A percentile compares a stretch with the other conserved stretches of the same genome.
phyloP scores from a whole-genome alignment of 2,797 vertebrate genomes.

The Gambelia wislizenii region DNA sequence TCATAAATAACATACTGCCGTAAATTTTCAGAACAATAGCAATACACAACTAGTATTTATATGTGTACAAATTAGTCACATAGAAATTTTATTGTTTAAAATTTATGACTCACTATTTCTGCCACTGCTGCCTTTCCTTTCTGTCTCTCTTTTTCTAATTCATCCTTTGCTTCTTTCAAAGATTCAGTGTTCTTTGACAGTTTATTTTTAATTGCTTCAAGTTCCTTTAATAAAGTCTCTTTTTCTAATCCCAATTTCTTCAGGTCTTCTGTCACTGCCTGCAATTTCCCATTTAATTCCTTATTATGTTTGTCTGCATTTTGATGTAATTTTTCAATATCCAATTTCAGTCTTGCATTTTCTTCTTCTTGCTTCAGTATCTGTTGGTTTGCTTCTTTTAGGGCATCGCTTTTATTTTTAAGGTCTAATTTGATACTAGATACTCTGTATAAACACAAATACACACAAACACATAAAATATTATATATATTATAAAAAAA shows the following conservation, averaged over 20 bases:
- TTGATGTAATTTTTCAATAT: slow-evolving; percentile 84
- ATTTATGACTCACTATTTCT: slow-evolving; percentile 85
- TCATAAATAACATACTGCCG: not conserved
- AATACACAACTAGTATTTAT: slow-evolving; percentile 1
- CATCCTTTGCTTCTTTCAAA: slow-evolving; percentile 85
- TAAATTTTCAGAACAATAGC: slow-evolving; percentile 22
- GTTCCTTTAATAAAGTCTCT: slow-evolving; percentile 84
- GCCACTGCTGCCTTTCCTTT: slow-evolving; percentile 81
- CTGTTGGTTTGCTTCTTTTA: slow-evolving; percentile 83
- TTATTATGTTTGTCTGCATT: slow-evolving; percentile 80
- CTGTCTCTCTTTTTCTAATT: slow-evolving; percentile 89
- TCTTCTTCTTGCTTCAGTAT: slow-evolving; percentile 84
- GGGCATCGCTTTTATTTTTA: slow-evolving; percentile 85
- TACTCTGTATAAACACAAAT: slow-evolving; percentile 65
- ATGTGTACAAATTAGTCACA: not conserved
- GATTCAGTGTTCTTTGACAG: slow-evolving; percentile 83
- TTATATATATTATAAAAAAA: not conserved
- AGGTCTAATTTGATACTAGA: slow-evolving; percentile 84
- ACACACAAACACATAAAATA: slow-evolving; percentile 12
- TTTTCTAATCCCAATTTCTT: slow-evolving; percentile 85
- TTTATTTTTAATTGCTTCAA: slow-evolving; percentile 82
- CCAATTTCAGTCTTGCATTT: slow-evolving; percentile 80
- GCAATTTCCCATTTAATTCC: slow-evolving; percentile 83
- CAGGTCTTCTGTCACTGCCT: slow-evolving; percentile 78
- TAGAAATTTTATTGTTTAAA: slow-evolving; percentile 13